Evolutionary conservation across 2,797 vertebrate genomes (phyloP).

Genomic region (Sebastes ruberrimus): DNA sequence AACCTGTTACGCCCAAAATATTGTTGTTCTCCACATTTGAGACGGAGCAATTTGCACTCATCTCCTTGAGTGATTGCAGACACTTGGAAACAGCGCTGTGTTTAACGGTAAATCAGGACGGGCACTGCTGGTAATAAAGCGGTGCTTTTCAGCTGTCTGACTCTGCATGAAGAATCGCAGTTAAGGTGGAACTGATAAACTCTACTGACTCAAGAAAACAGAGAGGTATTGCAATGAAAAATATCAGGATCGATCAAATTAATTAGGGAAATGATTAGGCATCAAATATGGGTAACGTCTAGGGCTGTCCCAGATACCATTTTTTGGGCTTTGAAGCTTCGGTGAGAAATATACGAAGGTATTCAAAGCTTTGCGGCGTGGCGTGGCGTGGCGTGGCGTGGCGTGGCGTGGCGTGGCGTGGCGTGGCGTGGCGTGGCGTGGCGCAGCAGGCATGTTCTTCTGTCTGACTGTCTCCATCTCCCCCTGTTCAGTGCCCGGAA

Average conservation of each 20-base stretch:
- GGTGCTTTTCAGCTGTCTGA: not conserved
- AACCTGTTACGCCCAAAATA: conserved; percentile 5
- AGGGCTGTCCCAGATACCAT: not conserved
- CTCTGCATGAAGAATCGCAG: not conserved
- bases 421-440: no score
- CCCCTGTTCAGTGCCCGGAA: fast-evolving
- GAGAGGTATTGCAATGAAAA: not conserved
- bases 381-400: no score
- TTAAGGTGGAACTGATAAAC: not conserved
- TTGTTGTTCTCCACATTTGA: not conserved
- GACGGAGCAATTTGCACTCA: not conserved
- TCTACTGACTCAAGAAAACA: not conserved
- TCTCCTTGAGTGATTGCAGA: conserved; percentile 7
- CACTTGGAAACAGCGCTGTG: not conserved
- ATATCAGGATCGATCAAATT: not conserved
- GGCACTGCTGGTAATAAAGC: not conserved
- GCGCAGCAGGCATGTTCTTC: no score
- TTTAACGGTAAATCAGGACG: conserved; percentile 12
- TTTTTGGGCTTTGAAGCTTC: not conserved
- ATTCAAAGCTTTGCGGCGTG: not conserved
- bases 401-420: no score
- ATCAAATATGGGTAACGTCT: not conserved
- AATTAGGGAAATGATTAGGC: not conserved
- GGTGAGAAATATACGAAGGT: not conserved
- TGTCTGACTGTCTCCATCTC: no score